Base-by-base conservation (phyloP, 2,888 invertebrate genomes). In the Dyspetes luteomarginatus region DNA sequence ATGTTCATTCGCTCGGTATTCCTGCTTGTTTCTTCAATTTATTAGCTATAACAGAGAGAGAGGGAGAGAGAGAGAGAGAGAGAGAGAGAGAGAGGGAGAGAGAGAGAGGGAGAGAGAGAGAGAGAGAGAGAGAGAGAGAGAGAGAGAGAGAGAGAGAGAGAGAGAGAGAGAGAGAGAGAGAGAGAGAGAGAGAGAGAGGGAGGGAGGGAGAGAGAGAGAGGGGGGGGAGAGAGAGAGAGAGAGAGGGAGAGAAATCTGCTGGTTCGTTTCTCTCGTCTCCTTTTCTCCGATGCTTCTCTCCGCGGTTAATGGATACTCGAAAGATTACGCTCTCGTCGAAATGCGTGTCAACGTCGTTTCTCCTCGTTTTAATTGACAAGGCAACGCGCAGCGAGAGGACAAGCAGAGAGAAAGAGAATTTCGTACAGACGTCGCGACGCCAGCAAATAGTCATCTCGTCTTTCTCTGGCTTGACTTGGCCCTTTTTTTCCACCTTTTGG, bases 301-400 rank as follows among this genome's bases (percentile, higher is more conserved):
- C 56, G 24, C 74, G 65, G 45, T 74, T 89, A 88, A 90, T 88
- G 89, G 89, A 90, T 89, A 89, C 90, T 89, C 88, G 89, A 90
- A 89, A 90, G 90, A 90, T 90, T 90, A 89, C 83, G 84, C 85
- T 79, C 77, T 69, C 81, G 81, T 78, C 67, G 36, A 43, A 60
- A 56, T 22, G 64, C 65, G 74, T 67, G 74, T 82, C 85, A 83
- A 85, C 83, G 80, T 84, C 85, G 88, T 89, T 77, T 62, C 68
- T 65, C 64, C 73, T 74, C 74, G 74, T 73, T 79, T 82, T 79
- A 79, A 82, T 82, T 82, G 82, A 82, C 82, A 82, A 82, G 82
- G 62, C 82, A n/a, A n/a, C n/a, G n/a, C 73, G 78, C 67, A 43
- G 45, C n/a, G 36, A 64, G 64, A 43, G 28, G 15, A 9, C n/a